Evolutionary conservation across 92 coral and sea anemone species (phyloP), one percentile per base, ranked within the genome.

Genomic region (Epizoanthus rinbou): DNA sequence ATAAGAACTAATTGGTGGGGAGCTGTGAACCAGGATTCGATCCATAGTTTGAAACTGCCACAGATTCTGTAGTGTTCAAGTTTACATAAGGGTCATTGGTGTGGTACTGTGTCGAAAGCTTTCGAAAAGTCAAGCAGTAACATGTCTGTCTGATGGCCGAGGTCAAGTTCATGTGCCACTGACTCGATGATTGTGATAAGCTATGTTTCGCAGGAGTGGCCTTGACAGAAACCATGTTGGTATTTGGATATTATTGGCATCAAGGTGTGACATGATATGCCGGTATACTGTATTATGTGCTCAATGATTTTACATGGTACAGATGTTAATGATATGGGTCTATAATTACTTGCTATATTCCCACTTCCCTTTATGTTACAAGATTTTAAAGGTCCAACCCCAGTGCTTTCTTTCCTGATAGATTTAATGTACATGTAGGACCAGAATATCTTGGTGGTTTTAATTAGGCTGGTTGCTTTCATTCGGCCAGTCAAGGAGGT

Each of bases 361-460:
- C n/a, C n/a, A n/a, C n/a, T n/a, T n/a, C n/a, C n/a, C n/a, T n/a
- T n/a, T n/a, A n/a, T n/a, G n/a, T n/a, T n/a, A n/a, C 47, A 33
- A 57, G 64, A 43, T 52, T 25, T 70, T 58, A 82, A 71, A 56
- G 64, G 18, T 3, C 67, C 41, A 62, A 82, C 57, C 58, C 80
- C 80, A 54, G 75, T 64, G 21, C 33, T 73, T 23, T 82, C 79
- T 69, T 82, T 82, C 57, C 79, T 52, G 24, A 23, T 24, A 71
- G 69, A 25, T 58, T 82, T 82, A 52, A 82, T 69, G 69, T 28
- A 82, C n/a, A n/a, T n/a, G n/a, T n/a, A n/a, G 66, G 86, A 82
- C 86, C 79, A 82, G 66, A 82, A 70, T 31, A 69, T n/a, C 47
- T 82, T 82, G n/a, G 75, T 59, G 43, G 57, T 81, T 33, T 60